Evolutionary conservation across 2,113 vertebrate genomes (phyloP), one percentile per base, ranked within the genome.

Genomic region (Cavia aperea): DNA sequence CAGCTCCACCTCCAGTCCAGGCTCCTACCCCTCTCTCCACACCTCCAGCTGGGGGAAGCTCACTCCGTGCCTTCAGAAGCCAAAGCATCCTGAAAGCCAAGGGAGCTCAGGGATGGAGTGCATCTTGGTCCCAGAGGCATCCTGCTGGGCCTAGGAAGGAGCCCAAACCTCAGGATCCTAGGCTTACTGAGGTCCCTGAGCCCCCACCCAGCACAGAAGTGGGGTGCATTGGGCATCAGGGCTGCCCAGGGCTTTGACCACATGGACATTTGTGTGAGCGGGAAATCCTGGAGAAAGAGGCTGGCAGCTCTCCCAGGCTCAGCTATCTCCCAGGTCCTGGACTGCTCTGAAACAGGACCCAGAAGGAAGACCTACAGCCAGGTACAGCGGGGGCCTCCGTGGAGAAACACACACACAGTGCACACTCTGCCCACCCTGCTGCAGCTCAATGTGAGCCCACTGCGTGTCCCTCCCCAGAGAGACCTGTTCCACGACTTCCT

Each of bases 61-160:
- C 18, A 65, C 10, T 86, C 36, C 1, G 33, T 12, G 65, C 62
- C 21, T 7, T 26, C 29, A 54, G 31, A 13, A 72, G 58, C 13
- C 68, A 65, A 36, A 82, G 9, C 11, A 2, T 3, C 36, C 23
- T 15, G 51, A 81, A 56, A 18, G 15, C 43, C 26, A 15, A 56
- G 39, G 19, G 16, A 60, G 66, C 3, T 43, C 26, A 11, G 29
- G 46, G 18, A 60, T 3, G n/a, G 36, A 43, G 31, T 66, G 21
- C 7, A 26, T 54, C 31, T 24, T 63, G 8, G 26, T 36, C 66
- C 31, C 23, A 43, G 18, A 58, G 51, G 13, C 63, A 31, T 19
- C 36, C 9, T 49, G 8, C 68, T 0, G 0, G 6, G 21, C 24
- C 70, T 46, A 4, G 24, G 5, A 70, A 73, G n/a, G 14, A 72